Conservation (phyloP, 2,888 invertebrate species). For the Sceliomorpha sp. region DNA sequence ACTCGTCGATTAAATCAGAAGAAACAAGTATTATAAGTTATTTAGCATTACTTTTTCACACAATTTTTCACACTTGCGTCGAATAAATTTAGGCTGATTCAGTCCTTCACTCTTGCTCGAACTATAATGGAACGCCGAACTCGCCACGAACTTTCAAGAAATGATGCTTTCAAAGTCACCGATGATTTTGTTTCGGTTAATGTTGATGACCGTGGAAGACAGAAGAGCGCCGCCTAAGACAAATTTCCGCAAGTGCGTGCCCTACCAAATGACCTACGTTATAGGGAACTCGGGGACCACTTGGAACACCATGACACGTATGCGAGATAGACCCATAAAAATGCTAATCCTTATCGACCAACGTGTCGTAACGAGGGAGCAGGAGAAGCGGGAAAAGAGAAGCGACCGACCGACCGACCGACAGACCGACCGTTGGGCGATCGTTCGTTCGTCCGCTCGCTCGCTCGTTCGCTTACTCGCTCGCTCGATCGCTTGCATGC, state of each 20-base stretch:
- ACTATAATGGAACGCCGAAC: too few relatives aligned
- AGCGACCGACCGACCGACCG: constrained; percentile 50
- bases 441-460: constrained; percentile 30
- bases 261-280: constrained; percentile 61
- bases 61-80: too few relatives aligned
- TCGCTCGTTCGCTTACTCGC: constrained; percentile 64
- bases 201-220: too few relatives aligned
- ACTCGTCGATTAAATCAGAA: too few relatives aligned
- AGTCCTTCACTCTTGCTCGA: too few relatives aligned
- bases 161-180: too few relatives aligned
- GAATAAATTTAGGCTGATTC: too few relatives aligned
- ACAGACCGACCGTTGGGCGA: constrained; percentile 54
- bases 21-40: too few relatives aligned
- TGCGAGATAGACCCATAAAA: constrained; percentile 80
- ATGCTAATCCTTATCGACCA: constrained; percentile 80
- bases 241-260: constrained; percentile 60
- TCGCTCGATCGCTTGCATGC: constrained; percentile 79
- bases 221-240: constrained; percentile 42
- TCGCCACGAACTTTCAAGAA: too few relatives aligned
- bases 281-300: constrained; percentile 75
- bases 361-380: constrained; percentile 60
- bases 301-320: constrained; percentile 73
- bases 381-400: constrained; percentile 58
- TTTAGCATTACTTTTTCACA: too few relatives aligned
- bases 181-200: too few relatives aligned